Evolutionary conservation across 2,888 invertebrate species (phyloP).

Genomic region (Melinaea menophilus): DNA sequence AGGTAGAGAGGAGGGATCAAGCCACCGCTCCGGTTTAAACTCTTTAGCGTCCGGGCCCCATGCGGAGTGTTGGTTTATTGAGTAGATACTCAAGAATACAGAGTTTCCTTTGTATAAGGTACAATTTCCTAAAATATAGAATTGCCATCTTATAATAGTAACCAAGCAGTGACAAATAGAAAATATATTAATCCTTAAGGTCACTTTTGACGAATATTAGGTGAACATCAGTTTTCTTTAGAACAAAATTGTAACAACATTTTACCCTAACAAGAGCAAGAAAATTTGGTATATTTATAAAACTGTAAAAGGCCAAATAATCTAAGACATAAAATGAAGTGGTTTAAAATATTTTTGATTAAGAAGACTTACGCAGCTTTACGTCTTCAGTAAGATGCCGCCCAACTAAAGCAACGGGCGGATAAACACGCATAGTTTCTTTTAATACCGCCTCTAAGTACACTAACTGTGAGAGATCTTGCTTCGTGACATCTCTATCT

Average conservation of each 20-base stretch:
- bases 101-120: constrained; percentile 6
- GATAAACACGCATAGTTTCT: constrained; percentile 50
- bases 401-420: constrained; percentile 47
- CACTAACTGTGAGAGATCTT: constrained; percentile 44
- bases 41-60: constrained; percentile 35
- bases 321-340: neutral
- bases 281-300: neutral
- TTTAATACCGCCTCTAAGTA: constrained; percentile 54
- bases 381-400: constrained; percentile 47
- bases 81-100: neutral
- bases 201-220: too few species aligned
- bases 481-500: constrained; percentile 47
- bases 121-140: constrained; percentile 1
- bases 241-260: too few species aligned
- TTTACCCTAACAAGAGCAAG: too few species aligned
- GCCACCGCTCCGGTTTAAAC: constrained; percentile 37
- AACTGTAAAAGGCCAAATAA: neutral
- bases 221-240: too few species aligned
- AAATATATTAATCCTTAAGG: too few species aligned
- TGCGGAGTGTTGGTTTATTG: constrained; percentile 16
- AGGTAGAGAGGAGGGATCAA: constrained; percentile 24
- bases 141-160: neutral
- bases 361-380: constrained; percentile 31
- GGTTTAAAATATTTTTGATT: neutral
- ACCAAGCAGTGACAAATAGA: too few species aligned